These are phyloP conservation scores for Eristalis intricaria DNA, from an alignment of 2,888 invertebrate genomes.

Conservation along the genomic window DNA sequence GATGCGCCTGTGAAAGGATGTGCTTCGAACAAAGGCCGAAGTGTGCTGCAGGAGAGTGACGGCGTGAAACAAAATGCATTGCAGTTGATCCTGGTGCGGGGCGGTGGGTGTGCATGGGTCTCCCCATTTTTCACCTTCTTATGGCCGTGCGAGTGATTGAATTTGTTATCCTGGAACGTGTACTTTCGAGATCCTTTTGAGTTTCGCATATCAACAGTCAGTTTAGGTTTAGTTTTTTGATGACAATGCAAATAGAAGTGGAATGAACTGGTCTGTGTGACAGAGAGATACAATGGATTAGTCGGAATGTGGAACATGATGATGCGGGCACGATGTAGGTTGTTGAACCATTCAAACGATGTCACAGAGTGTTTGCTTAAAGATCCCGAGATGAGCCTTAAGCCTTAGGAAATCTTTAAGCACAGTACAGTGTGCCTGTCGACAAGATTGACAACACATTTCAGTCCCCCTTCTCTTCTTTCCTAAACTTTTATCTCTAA, in stretches of 20 bases:
- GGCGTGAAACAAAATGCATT: conserved; percentile 36
- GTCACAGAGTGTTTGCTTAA: not conserved
- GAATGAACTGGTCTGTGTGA: not conserved
- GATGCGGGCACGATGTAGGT: not conserved
- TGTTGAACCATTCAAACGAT: not conserved
- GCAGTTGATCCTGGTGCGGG: no score
- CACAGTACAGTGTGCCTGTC: no score
- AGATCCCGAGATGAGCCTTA: not conserved
- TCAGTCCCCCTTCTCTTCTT: no score
- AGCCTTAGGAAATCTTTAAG: no score
- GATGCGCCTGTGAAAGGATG: conserved; percentile 27
- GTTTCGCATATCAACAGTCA: conserved; percentile 22
- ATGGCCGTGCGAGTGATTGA: conserved; percentile 37
- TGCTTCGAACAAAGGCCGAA: conserved; percentile 4
- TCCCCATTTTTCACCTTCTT: not conserved
- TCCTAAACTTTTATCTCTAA: not conserved
- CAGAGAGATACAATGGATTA: not conserved
- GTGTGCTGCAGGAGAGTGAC: not conserved
- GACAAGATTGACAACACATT: no score
- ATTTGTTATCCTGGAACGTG: conserved; percentile 47
- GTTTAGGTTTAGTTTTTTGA: not conserved
- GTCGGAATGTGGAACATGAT: not conserved
- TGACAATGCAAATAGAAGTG: not conserved
- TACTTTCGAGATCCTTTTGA: not conserved
- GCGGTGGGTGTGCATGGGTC: not conserved